phyloP scores from a whole-genome alignment of 2,797 vertebrate genomes.

The Pelochelys cantorii region DNA sequence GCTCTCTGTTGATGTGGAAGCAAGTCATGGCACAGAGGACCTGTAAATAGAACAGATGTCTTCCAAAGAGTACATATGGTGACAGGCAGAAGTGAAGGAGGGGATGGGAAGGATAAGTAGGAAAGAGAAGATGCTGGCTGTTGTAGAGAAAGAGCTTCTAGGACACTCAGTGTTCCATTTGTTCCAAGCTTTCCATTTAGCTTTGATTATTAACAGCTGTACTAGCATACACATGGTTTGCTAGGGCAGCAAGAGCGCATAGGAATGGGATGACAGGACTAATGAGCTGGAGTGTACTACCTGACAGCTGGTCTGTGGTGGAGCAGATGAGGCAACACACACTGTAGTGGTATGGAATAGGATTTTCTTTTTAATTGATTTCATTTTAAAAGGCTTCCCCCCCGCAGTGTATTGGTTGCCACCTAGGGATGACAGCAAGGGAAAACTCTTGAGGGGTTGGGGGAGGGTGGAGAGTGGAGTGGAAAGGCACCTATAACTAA shows the following conservation, averaged over 20 bases:
- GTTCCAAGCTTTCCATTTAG: not conserved
- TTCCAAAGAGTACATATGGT: not conserved
- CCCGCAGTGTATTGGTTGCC: not conserved
- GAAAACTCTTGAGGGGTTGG: not conserved
- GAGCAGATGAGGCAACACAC: not conserved
- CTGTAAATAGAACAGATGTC: not conserved
- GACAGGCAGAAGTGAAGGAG: not conserved
- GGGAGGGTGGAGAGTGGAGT: not conserved
- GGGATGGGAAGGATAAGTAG: not conserved
- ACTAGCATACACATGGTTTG: not conserved
- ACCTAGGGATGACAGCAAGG: accelerated
- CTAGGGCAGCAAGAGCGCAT: not conserved
- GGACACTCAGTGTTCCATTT: not conserved
- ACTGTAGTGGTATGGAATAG: not conserved
- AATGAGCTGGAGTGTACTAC: not conserved
- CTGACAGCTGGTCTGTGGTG: not conserved
- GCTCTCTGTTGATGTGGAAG: not conserved
- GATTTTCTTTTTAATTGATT: not conserved
- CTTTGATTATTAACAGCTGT: not conserved
- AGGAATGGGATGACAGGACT: not conserved
- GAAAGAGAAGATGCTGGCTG: not conserved
- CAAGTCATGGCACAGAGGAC: not conserved
- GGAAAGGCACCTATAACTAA: not conserved
- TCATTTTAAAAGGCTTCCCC: not conserved
- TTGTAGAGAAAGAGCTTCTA: not conserved